phyloP scores from a whole-genome alignment of 2,113 vertebrate genomes.

The Peromyscus leucopus region DNA sequence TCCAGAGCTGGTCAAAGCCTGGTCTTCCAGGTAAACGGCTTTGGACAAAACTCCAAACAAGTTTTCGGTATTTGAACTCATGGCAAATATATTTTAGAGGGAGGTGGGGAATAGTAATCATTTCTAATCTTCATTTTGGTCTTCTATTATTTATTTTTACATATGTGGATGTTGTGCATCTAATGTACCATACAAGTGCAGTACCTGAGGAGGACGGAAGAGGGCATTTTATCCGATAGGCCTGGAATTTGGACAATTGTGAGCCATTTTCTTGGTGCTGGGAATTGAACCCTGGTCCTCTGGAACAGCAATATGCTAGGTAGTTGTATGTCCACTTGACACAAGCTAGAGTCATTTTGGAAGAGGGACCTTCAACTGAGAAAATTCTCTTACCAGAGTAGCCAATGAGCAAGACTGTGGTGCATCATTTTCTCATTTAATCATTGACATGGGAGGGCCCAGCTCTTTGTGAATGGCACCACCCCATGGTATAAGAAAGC shows the following conservation, averaged over 20 bases:
- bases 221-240: neutral
- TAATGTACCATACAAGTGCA: neutral
- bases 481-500: neutral
- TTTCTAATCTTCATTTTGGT: neutral
- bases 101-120: neutral
- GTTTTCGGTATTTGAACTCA: neutral
- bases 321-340: neutral
- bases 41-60: neutral
- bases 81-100: neutral
- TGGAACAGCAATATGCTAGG: neutral
- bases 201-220: neutral
- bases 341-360: neutral
- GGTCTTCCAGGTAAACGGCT: neutral
- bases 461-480: neutral
- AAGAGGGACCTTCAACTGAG: neutral
- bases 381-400: neutral
- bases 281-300: neutral
- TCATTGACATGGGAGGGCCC: neutral
- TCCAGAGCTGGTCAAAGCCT: neutral
- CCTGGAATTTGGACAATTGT: neutral
- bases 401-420: neutral
- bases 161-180: neutral
- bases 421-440: neutral
- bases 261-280: neutral
- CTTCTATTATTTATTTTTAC: neutral